Evolutionary conservation across 2,888 invertebrate genomes (phyloP).

Genomic region (Gastrophysa polygoni): DNA sequence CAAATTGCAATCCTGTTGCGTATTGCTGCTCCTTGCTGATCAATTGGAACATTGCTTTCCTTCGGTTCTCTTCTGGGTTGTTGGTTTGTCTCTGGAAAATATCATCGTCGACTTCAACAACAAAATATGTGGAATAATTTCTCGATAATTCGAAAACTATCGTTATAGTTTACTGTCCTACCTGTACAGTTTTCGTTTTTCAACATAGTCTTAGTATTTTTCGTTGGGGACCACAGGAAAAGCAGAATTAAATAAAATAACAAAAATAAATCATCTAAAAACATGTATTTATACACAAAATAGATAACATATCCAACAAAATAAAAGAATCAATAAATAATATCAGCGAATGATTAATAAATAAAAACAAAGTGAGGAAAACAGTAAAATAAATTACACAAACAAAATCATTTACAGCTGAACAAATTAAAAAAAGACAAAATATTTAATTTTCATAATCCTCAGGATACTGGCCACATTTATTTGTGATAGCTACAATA

Average conservation of each 20-base stretch:
- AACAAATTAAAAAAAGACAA: conserved; percentile 29
- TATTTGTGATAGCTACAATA: neutral
- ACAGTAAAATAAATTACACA: conserved; percentile 32
- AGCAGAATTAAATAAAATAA: conserved; percentile 42
- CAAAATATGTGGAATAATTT: neutral
- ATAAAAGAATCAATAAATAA: conserved; percentile 35
- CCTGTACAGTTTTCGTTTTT: too few species aligned
- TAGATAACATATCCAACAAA: conserved; percentile 41
- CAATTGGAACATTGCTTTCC: conserved; percentile 76
- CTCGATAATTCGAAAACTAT: too few species aligned
- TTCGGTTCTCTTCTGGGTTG: conserved; percentile 66
- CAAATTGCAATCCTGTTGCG: conserved; percentile 77
- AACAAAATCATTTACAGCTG: conserved; percentile 12
- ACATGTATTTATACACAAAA: conserved; percentile 40
- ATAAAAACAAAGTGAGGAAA: conserved; percentile 33
- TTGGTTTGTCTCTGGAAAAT: conserved; percentile 50
- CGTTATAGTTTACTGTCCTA: too few species aligned
- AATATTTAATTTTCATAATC: neutral
- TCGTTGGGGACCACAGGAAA: conserved; percentile 29
- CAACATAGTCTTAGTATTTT: too few species aligned
- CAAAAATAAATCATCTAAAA: conserved; percentile 40
- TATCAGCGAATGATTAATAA: conserved; percentile 30
- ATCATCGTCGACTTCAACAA: neutral
- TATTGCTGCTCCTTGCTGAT: conserved; percentile 80
- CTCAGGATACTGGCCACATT: conserved; percentile 31